Percentiles rank a stretch among this genome's conserved stretches.
These are phyloP conservation scores for Cyclophora punctaria DNA, from an alignment of 2,888 invertebrate genomes.

Conservation along the genomic window DNA sequence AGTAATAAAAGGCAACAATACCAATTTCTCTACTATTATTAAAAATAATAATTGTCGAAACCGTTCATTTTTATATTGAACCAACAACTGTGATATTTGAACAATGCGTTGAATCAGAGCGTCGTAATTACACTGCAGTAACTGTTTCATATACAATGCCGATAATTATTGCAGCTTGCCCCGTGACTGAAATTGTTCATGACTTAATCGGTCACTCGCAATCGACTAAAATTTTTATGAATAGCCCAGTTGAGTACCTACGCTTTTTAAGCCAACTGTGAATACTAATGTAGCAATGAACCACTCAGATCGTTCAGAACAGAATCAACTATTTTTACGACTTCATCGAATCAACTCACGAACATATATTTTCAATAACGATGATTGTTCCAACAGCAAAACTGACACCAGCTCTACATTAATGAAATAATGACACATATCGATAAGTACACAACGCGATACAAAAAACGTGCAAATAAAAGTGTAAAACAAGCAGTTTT, in stretches of 20 bases:
- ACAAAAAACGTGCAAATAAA: not conserved
- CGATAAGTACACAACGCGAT: not conserved
- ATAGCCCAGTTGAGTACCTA: constrained; percentile 8
- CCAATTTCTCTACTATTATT: constrained; percentile 2
- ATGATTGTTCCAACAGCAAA: not conserved
- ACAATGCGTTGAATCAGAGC: constrained; percentile 65
- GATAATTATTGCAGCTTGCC: constrained; percentile 59
- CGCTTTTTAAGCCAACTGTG: not conserved
- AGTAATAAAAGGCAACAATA: too few relatives aligned
- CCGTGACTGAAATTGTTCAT: constrained; percentile 59
- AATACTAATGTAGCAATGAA: constrained; percentile 2
- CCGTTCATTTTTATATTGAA: constrained; percentile 18
- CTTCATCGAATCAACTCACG: not conserved
- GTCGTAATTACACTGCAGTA: constrained; percentile 58
- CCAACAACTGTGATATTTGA: constrained; percentile 50
- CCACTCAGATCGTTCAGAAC: too few relatives aligned
- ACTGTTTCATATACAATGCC: constrained; percentile 67
- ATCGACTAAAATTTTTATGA: constrained; percentile 43
- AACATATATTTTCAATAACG: constrained; percentile 2
- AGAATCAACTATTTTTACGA: too few relatives aligned
- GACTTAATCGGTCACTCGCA: constrained; percentile 46
- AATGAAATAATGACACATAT: not conserved
- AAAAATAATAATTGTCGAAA: constrained; percentile 3
- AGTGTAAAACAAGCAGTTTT: constrained; percentile 18
- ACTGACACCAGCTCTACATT: not conserved